Conservation (phyloP, 1,140 invertebrate genomes). For the Philopotamus ludificatus region DNA sequence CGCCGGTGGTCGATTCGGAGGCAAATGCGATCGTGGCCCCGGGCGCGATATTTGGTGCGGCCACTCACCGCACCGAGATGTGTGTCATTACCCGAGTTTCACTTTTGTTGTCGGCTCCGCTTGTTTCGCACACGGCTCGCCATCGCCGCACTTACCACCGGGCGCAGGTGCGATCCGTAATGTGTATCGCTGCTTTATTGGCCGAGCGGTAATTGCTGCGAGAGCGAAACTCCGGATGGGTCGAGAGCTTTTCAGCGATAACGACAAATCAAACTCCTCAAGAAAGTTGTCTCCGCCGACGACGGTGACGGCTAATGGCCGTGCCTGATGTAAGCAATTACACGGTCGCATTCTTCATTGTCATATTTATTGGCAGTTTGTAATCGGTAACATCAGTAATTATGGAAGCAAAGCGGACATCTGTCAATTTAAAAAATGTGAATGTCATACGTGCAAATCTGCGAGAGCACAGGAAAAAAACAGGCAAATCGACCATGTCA, state of each 20-base stretch:
- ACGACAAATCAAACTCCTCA: not conserved
- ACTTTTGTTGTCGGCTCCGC: slow-evolving; percentile 5
- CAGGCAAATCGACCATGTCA: too few species aligned
- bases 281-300: slow-evolving; percentile 11
- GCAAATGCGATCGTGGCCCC: not conserved
- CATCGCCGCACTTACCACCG: not conserved
- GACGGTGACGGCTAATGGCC: too few species aligned
- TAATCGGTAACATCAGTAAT: too few species aligned
- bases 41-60: not conserved
- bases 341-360: too few species aligned
- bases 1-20: not conserved
- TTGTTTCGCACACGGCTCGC: not conserved
- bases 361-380: too few species aligned
- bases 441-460: too few species aligned
- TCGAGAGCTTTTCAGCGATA: slow-evolving; percentile 8
- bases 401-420: too few species aligned
- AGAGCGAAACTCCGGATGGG: not conserved
- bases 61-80: not conserved
- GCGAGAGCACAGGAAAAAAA: too few species aligned
- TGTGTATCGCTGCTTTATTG: slow-evolving; percentile 3
- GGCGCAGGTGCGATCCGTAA: slow-evolving; percentile 2
- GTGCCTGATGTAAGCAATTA: too few species aligned
- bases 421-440: too few species aligned
- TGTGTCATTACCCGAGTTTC: not conserved
- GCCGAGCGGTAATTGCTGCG: not conserved